Evolutionary conservation across 2,113 vertebrate species (phyloP).

Genomic region (Macaca mulatta): DNA sequence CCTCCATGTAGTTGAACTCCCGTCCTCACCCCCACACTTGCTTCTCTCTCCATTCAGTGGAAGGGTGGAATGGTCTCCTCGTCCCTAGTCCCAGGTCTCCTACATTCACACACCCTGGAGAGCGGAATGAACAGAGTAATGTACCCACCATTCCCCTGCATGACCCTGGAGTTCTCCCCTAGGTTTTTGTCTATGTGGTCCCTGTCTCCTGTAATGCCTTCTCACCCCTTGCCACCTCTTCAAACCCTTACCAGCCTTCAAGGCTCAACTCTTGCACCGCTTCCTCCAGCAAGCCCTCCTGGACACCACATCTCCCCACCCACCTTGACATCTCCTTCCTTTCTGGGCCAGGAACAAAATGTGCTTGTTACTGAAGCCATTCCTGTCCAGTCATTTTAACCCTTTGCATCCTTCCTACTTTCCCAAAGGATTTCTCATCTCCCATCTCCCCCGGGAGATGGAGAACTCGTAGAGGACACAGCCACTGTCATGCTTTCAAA

Average conservation of each 20-base stretch:
- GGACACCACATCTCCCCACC: background rate
- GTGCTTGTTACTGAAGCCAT: background rate
- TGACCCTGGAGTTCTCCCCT: background rate
- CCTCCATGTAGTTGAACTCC: background rate
- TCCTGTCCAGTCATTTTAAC: background rate
- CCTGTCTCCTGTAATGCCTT: background rate
- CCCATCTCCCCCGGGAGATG: background rate
- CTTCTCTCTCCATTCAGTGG: conserved; percentile 25
- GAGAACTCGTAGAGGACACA: background rate
- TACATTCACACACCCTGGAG: background rate
- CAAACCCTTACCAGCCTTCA: background rate
- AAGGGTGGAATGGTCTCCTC: conserved; percentile 24
- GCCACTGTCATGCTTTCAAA: background rate
- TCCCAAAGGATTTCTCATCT: conserved; percentile 16
- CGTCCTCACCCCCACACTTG: background rate
- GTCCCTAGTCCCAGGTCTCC: background rate
- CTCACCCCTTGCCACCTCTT: background rate
- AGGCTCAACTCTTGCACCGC: background rate
- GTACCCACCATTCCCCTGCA: background rate
- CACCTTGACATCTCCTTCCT: background rate
- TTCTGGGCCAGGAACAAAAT: background rate
- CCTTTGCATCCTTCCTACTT: background rate
- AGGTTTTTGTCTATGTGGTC: background rate
- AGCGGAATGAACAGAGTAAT: background rate
- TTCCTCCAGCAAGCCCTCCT: conserved; percentile 24